Conservation (phyloP, 1,140 invertebrate species). For the Anastrepha ludens region DNA sequence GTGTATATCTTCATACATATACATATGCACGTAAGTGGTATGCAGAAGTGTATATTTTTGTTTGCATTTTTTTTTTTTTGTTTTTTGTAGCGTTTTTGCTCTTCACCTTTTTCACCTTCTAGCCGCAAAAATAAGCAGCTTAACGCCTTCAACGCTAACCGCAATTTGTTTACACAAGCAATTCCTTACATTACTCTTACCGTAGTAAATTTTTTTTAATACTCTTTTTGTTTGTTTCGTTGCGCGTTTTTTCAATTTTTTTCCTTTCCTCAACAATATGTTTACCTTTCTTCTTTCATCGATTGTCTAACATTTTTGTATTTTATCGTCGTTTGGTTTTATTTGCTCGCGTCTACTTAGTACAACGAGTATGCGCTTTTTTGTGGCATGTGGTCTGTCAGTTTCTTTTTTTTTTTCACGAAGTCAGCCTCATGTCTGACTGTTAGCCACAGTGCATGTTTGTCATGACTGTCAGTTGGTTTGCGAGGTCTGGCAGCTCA, state of each 20-base stretch:
- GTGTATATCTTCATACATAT: too few relatives aligned
- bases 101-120: conserved; percentile 17
- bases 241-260: not conserved
- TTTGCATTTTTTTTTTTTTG: too few relatives aligned
- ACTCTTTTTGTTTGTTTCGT: not conserved
- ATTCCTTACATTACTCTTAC: not conserved
- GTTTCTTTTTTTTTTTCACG: not conserved
- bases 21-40: too few relatives aligned
- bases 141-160: conserved; percentile 30
- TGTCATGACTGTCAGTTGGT: conserved; percentile 21
- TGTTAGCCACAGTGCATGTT: not conserved
- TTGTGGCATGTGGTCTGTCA: not conserved
- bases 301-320: conserved; percentile 19
- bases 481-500: conserved; percentile 21
- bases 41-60: too few relatives aligned
- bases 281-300: conserved; percentile 34
- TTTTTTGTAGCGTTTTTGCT: not conserved
- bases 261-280: not conserved
- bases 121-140: conserved; percentile 50
- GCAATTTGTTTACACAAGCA: conserved; percentile 52
- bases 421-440: not conserved
- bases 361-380: not conserved
- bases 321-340: not conserved
- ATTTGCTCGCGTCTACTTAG: not conserved
- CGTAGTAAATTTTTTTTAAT: not conserved